Base-by-base conservation (phyloP, 2,888 invertebrate species). In the Drosophila rellima region DNA sequence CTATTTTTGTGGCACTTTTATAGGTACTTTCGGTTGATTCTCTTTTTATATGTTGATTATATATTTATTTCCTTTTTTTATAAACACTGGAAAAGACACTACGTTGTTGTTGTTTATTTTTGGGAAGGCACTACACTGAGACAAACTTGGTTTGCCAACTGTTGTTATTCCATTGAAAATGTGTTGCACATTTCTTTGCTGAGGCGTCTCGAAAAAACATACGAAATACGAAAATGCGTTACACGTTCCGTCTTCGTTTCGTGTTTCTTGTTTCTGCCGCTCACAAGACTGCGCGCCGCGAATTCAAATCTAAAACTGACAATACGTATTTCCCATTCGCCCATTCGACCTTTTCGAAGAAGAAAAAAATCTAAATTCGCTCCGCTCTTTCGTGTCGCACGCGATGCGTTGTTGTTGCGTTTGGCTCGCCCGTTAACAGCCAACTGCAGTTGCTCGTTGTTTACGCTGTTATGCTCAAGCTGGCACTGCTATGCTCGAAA, bases 211-310 rank as follows among this genome's bases (percentile, higher is more conserved):
- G 40, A 26, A 35, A 61, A 62, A 56, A 73, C 67, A 73, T 39
- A 67, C 74, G 74, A 74, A 74, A 74, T 75, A 74, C 78, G 50
- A 42, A 18, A 75, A 69, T 57, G 57, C 51, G 70, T 56, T 62
- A 48, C 61, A 52, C 52, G 52, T 48, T 60, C 39, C 29, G 57
- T 60, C 56, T 66, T 70, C 74, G 60, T 64, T 48, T 51, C 56
- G 74, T 62, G 26, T 37, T 65, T 59, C 33, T 51, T 61, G 31
- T 42, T 75, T 76, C 54, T 73, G 64, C 88, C 88, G 83, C 88
- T 80, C 65, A 70, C 80, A 86, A 80, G 88, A 83, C 83, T 89
- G 87, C 84, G 84, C 84, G 89, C 67, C 87, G 87, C 84, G 87
- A 88, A 78, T 83, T 86, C 69, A 82, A 88, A 76, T 70, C 71